Evolutionary conservation across 2,797 vertebrate species (phyloP).

Genomic region (Yasuhikotakia modesta): DNA sequence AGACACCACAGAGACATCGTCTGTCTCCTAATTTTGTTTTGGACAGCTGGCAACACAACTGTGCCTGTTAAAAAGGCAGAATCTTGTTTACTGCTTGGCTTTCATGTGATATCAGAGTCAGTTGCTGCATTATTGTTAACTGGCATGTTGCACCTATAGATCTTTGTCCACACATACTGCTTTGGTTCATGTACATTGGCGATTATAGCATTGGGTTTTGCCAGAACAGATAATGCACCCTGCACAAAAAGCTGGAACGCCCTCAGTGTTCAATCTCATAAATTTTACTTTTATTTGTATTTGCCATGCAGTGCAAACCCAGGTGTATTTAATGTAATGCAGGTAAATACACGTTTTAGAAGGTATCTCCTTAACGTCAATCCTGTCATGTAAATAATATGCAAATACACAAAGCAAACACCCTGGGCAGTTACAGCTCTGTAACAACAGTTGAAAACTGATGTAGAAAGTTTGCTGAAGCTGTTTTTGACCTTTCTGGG

Average conservation of each 20-base stretch:
- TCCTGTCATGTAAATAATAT: conserved; percentile 74
- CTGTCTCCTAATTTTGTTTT: conserved; percentile 62
- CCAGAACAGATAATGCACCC: conserved; percentile 76
- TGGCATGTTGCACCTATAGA: conserved; percentile 3
- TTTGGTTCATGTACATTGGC: conserved; percentile 46
- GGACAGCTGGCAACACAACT: conserved; percentile 69
- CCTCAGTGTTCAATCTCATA: conserved; percentile 73
- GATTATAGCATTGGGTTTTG: conserved; percentile 58
- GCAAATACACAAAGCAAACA: conserved; percentile 69
- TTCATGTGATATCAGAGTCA: conserved; percentile 20
- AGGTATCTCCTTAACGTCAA: conserved; percentile 57
- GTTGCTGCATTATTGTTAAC: conserved; percentile 34
- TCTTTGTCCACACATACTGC: conserved; percentile 19
- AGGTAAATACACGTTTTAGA: conserved; percentile 46
- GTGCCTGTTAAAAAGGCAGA: conserved; percentile 46
- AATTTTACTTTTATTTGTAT: conserved; percentile 57
- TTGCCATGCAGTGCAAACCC: background rate
- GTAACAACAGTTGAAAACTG: conserved; percentile 52
- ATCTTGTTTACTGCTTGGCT: conserved; percentile 29
- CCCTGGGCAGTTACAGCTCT: conserved; percentile 64
- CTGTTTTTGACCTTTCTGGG: conserved; percentile 16
- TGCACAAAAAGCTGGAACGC: conserved; percentile 67
- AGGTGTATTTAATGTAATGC: conserved; percentile 12
- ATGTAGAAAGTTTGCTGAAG: conserved; percentile 29
- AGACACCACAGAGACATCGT: conserved; percentile 61